Percentiles rank a stretch among this genome's conserved stretches.
These are phyloP conservation scores for Callipepla californica DNA, from an alignment of 2,113 vertebrate species.

Conservation along the genomic window DNA sequence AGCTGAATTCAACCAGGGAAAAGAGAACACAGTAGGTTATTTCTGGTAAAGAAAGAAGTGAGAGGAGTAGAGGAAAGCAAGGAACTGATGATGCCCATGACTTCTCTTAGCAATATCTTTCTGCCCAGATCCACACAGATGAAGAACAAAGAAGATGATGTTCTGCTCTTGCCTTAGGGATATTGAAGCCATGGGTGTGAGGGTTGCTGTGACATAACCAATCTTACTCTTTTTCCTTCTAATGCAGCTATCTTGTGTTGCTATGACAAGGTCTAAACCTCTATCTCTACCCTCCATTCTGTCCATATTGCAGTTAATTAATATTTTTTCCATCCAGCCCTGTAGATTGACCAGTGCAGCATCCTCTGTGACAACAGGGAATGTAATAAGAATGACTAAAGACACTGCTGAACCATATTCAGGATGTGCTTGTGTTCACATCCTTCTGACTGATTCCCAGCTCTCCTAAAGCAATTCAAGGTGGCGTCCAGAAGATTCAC, in stretches of 20 bases:
- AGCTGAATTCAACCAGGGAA: neutral
- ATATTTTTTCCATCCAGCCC: neutral
- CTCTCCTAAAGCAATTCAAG: neutral
- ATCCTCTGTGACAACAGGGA: neutral
- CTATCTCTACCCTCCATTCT: fast-evolving
- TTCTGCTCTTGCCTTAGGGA: neutral
- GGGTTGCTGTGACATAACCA: neutral
- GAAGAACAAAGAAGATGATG: neutral
- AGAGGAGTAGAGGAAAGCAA: neutral
- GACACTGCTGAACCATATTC: neutral
- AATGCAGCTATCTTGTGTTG: neutral
- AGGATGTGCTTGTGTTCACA: neutral
- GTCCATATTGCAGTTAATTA: neutral
- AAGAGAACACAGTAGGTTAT: neutral
- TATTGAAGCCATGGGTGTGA: neutral
- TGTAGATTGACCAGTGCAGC: neutral
- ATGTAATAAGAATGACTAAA: neutral
- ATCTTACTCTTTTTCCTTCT: neutral
- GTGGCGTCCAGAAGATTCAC: neutral
- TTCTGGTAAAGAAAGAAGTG: neutral
- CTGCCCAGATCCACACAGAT: neutral
- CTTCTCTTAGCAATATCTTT: neutral
- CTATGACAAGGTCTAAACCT: neutral
- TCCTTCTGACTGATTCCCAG: neutral
- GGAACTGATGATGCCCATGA: neutral